Conservation (phyloP, 2,888 invertebrate genomes). For the Hypercompe scribonia region DNA sequence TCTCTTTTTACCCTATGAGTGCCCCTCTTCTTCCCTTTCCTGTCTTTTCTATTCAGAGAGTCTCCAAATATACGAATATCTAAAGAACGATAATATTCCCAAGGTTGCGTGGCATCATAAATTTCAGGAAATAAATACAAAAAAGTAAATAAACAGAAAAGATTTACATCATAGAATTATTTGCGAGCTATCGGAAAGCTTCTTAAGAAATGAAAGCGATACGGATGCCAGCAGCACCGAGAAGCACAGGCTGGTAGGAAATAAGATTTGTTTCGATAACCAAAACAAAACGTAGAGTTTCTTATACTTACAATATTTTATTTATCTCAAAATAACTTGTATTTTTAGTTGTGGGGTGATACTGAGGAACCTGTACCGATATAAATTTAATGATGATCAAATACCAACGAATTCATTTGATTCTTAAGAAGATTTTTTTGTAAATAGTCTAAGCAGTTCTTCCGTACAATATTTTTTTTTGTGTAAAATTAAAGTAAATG, state of each 20-base stretch:
- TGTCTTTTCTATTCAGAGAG: too few species aligned
- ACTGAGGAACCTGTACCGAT: not conserved
- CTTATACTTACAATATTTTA: not conserved
- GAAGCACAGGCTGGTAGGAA: constrained; percentile 43
- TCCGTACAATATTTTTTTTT: too few species aligned
- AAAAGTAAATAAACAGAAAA: constrained; percentile 33
- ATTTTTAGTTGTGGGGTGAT: not conserved
- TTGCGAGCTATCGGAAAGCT: constrained; percentile 41
- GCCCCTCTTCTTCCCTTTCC: too few species aligned
- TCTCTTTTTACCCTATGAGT: too few species aligned
- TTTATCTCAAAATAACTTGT: not conserved
- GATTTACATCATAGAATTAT: constrained; percentile 40
- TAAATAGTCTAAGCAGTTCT: not conserved
- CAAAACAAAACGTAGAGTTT: constrained; percentile 25
- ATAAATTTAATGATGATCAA: not conserved
- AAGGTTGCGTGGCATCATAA: too few species aligned
- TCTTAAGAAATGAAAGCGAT: constrained; percentile 51
- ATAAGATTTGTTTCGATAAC: constrained; percentile 41
- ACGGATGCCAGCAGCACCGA: constrained; percentile 39
- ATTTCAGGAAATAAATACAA: not conserved
- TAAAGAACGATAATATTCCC: too few species aligned
- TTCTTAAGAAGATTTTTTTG: not conserved
- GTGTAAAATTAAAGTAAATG: not conserved
- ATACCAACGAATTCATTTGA: not conserved
- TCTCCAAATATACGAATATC: too few species aligned